Evolutionary conservation across 1,140 invertebrate genomes (phyloP), one percentile per base, ranked within the genome.

Genomic region (Homarus americanus): DNA sequence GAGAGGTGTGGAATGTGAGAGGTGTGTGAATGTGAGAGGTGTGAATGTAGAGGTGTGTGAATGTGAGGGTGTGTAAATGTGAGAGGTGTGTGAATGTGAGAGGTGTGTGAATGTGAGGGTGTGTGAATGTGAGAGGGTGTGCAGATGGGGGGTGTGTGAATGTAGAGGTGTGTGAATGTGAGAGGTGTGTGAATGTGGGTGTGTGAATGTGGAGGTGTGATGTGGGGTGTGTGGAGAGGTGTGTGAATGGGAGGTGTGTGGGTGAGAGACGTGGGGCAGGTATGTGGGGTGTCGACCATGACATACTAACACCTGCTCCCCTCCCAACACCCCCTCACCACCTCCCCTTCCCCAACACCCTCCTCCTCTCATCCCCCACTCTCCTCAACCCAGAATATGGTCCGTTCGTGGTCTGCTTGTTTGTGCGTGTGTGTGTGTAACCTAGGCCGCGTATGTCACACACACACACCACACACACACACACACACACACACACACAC

Each of bases 401-500:
- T 7, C 5, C 32, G 17, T 32, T 0, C 32, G 63, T 32, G n/a
- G 63, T 32, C 5, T 24, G 24, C 9, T 1, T 32, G n/a, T 63
- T 2, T 2, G 63, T 69, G n/a, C 32, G 28, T 69, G 58, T 63
- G 58, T 63, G 58, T 63, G 44, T 49, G 44, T 49, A 15, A n/a
- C n/a, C n/a, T n/a, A n/a, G n/a, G n/a, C n/a, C n/a, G n/a, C n/a
- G n/a, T n/a, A n/a, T n/a, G n/a, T n/a, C n/a, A n/a, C 79, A 82
- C 49, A 82, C 80, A 78, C 75, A n/a, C n/a, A n/a, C n/a, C n/a
- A n/a, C n/a, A n/a, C n/a, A n/a, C n/a, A n/a, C n/a, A n/a, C n/a
- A n/a, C 75, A 78, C 75, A 78, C 72, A 80, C 78, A 80, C 78
- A 80, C 78, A 80, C 78, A 80, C 78, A 80, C 80, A 82, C 80